phyloP scores from a whole-genome alignment of 1,140 invertebrate species.

The Nasonia longicornis region DNA sequence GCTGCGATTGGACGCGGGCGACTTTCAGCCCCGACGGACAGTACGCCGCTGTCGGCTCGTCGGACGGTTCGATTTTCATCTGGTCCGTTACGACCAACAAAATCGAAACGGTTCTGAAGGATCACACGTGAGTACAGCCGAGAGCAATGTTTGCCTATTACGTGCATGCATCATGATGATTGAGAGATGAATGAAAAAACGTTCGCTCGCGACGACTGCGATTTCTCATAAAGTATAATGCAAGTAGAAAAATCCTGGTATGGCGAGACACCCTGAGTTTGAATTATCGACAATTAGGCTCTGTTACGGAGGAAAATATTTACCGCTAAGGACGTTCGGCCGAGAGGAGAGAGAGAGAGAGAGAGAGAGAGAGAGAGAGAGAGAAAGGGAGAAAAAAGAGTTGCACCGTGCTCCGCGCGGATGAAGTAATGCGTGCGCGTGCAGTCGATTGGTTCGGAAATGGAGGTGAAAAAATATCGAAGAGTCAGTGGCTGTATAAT shows the following conservation, averaged over 20 bases:
- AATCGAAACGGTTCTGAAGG: conserved; percentile 86
- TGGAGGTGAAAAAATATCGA: neutral
- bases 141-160: neutral
- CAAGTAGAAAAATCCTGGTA: neutral
- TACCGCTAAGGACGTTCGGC: neutral
- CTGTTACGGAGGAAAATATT: neutral
- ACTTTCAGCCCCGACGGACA: conserved; percentile 91
- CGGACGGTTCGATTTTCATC: conserved; percentile 91
- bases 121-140: conserved; percentile 82
- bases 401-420: neutral
- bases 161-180: neutral
- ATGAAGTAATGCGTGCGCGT: neutral
- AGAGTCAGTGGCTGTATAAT: neutral
- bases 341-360: neutral
- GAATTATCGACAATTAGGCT: neutral
- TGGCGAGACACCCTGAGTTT: too few relatives aligned
- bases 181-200: neutral
- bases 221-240: neutral
- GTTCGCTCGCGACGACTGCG: neutral
- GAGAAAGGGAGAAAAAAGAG: neutral
- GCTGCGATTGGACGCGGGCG: conserved; percentile 93
- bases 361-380: too few relatives aligned
- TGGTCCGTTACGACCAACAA: conserved; percentile 87
- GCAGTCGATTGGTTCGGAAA: neutral
- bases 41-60: conserved; percentile 89